Conservation (phyloP, 2,113 vertebrate genomes). For the Toxostoma redivivum region DNA sequence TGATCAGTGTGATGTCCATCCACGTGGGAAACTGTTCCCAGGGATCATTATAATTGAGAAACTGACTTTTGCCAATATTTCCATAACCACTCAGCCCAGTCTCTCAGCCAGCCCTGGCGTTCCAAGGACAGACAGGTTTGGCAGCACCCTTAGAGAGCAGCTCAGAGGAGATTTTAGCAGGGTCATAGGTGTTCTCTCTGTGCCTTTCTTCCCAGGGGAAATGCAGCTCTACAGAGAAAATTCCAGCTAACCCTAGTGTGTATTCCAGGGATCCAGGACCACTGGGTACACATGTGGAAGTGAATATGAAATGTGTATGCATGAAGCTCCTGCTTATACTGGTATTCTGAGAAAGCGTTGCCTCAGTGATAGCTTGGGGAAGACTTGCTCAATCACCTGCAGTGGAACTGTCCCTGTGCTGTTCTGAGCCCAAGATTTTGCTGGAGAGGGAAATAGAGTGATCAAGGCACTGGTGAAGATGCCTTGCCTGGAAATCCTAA, state of each 20-base stretch:
- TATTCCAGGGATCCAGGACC: background rate
- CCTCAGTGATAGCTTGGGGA: background rate
- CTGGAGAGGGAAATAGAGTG: background rate
- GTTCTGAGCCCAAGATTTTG: background rate
- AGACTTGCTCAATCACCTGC: background rate
- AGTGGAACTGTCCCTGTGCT: background rate
- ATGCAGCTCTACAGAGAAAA: background rate
- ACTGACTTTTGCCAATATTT: background rate
- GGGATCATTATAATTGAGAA: background rate
- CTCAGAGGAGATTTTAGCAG: background rate
- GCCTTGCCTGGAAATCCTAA: background rate
- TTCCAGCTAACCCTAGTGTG: background rate
- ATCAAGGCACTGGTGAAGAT: background rate
- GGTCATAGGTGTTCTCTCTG: background rate
- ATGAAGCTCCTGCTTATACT: background rate
- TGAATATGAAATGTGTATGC: background rate
- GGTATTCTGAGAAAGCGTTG: background rate
- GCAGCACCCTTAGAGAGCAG: background rate
- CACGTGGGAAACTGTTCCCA: background rate
- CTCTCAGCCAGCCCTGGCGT: background rate
- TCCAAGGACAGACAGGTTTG: background rate
- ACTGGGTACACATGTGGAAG: background rate
- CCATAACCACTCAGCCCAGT: background rate
- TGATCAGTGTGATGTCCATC: background rate
- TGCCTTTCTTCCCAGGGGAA: background rate